A percentile compares a stretch with the other conserved stretches of the same genome.
Evolutionary conservation across 2,797 vertebrate genomes (phyloP).

Genomic region (Calcarius lapponicus): DNA sequence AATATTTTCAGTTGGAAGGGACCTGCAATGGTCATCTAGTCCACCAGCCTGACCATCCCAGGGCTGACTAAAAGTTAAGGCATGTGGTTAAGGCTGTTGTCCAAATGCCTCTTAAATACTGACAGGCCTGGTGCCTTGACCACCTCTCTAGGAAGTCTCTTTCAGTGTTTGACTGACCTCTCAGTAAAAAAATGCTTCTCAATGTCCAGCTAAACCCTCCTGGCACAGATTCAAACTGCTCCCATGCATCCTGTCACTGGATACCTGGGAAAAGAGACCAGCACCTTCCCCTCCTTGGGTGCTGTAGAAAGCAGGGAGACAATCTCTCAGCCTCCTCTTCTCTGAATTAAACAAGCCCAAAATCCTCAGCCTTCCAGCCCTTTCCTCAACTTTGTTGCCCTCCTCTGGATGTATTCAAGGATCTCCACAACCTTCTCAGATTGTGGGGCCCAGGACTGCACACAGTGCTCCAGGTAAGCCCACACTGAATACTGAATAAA

Average conservation of each 20-base stretch:
- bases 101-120: not conserved
- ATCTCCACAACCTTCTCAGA: not conserved
- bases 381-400: not conserved
- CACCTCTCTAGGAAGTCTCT: not conserved
- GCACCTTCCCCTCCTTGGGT: not conserved
- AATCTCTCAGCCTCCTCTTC: not conserved
- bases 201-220: not conserved
- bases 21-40: not conserved
- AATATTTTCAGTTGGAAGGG: not conserved
- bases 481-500: not conserved
- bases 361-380: not conserved
- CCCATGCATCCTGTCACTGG: not conserved
- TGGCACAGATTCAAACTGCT: not conserved
- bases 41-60: not conserved
- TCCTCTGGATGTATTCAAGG: not conserved
- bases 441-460: not conserved
- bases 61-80: not conserved
- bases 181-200: not conserved
- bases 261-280: not conserved
- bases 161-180: not conserved
- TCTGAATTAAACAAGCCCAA: not conserved
- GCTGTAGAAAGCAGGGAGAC: not conserved
- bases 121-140: fast-evolving
- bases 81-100: not conserved
- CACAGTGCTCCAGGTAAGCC: not conserved